Evolutionary conservation across 2,113 vertebrate species (phyloP), one percentile per base, ranked within the genome.

Genomic region (Aegotheles bennettii): DNA sequence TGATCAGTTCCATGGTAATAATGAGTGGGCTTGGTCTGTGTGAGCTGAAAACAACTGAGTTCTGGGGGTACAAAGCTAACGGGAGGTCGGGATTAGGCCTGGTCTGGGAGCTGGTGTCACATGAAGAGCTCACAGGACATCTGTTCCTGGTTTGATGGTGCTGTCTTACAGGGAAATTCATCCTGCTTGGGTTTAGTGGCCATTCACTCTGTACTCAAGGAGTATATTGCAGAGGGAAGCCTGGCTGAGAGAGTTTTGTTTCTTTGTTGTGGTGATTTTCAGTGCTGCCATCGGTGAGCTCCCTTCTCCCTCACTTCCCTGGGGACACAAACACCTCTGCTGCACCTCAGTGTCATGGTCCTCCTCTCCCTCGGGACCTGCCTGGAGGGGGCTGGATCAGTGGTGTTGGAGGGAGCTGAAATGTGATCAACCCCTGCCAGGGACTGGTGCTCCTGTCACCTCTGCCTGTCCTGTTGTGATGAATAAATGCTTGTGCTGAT

Each of bases 121-220:
- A 4, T 3, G 31, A 40, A 36, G 43, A 51, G 61, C 56, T 78
- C 35, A 8, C 56, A 9, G 50, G 68, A 25, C 0, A 0, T 16
- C 35, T 65, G 56, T 31, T 47, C 16, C 18, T 23, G 29, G 4
- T 23, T 19, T 59, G 19, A 31, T 14, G 36, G 36, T 38, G 45
- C 64, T 16, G 5, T 4, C 8, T 25, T n/a, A 23, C 0, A 3
- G 38, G 9, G 31, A 13, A 38, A 45, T n/a, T 50, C 1, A 0
- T 1, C 19, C 33, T n/a, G 36, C 42, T 56, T 0, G 2, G 19
- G 23, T 87, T 60, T 33, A 26, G 60, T 19, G 13, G 56, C 21
- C 0, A 7, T 10, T 25, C 35, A 19, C 36, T 5, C n/a, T 80
- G 40, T 31, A 51, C 38, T 7, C 8, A 4, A 67, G 35, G 42